A percentile compares a stretch with the other conserved stretches of the same genome.
phyloP scores from a whole-genome alignment of 2,113 vertebrate species.

The Neoarius graeffei region DNA sequence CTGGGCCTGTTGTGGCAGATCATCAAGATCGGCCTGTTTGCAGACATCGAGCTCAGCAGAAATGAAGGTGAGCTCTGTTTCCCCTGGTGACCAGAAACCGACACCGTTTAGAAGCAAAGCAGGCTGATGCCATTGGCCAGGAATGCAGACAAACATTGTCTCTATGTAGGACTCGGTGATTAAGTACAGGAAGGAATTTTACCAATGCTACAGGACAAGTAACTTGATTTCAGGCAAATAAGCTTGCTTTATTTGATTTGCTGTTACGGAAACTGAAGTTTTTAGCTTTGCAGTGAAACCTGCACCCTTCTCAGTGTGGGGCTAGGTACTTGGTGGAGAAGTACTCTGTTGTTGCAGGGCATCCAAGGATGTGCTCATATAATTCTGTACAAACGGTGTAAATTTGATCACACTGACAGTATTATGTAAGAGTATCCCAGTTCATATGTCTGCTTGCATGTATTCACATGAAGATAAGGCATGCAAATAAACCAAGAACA shows the following conservation, averaged over 20 bases:
- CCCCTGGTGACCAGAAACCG: neutral
- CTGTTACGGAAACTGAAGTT: neutral
- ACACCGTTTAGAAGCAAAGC: neutral
- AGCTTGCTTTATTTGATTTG: conserved; percentile 16
- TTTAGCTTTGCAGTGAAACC: neutral
- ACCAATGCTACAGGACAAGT: neutral
- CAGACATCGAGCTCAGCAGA: conserved; percentile 91
- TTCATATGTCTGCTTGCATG: neutral
- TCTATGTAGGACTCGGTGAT: conserved; percentile 4
- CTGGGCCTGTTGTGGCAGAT: conserved; percentile 97
- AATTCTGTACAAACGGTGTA: neutral
- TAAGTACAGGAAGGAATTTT: conserved; percentile 8
- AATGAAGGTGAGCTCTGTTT: conserved; percentile 83
- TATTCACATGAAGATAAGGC: neutral
- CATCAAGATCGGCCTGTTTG: conserved; percentile 96
- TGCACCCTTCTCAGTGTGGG: neutral
- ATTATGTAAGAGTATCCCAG: neutral
- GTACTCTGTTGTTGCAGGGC: neutral
- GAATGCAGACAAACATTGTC: conserved; percentile 9
- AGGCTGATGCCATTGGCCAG: conserved; percentile 6
- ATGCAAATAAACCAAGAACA: neutral
- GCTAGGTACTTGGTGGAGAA: neutral
- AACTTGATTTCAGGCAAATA: conserved; percentile 1
- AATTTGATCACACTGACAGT: neutral
- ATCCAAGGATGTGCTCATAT: neutral